Evolutionary conservation across 2,113 vertebrate genomes (phyloP), one percentile per base, ranked within the genome.

Genomic region (Eleginops maclovinus): DNA sequence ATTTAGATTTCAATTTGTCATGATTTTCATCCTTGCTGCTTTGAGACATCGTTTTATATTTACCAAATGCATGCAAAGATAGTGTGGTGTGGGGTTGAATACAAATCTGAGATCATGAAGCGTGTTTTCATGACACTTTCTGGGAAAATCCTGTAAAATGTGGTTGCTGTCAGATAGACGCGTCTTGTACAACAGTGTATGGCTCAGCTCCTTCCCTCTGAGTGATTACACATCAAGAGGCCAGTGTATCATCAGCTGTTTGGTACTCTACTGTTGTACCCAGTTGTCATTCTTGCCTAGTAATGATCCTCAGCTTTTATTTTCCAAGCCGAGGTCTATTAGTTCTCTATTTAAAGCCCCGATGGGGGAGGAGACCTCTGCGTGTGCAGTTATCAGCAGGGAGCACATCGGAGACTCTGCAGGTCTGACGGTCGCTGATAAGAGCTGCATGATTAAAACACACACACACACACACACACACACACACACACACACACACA

Each of bases 391-490:
- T 93, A 93, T 93, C 92, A 92, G 92, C 85, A 53, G 90, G 90
- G 91, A 88, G 89, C 92, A 92, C 82, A 87, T 91, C 92, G 77
- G 90, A 87, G 91, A 85, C 82, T 90, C 85, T 83, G 88, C 89
- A 90, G 91, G 92, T 90, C 91, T 93, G 92, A 92, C 91, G 89
- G 87, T 79, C 83, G 87, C 92, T 91, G 92, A 93, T 93, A 93
- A 92, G 90, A 89, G 87, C 87, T 40, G 85, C 89, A 59, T 91
- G 91, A 93, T 92, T 91, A 92, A 81, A 82, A 77, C 85, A 44
- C 83, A 77, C 70, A 63, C 80, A 63, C 47, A 68, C 44, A 26
- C 59, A 40, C 49, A 31, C 61, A 56, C 62, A 41, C 63, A 53
- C 60, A 16, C 53, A 19, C 61, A 36, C 63, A 63, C 58, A 59